These are phyloP conservation scores for Epizoanthus scotinus DNA, from an alignment of 92 coral and sea anemone genomes.

Conservation along the genomic window DNA sequence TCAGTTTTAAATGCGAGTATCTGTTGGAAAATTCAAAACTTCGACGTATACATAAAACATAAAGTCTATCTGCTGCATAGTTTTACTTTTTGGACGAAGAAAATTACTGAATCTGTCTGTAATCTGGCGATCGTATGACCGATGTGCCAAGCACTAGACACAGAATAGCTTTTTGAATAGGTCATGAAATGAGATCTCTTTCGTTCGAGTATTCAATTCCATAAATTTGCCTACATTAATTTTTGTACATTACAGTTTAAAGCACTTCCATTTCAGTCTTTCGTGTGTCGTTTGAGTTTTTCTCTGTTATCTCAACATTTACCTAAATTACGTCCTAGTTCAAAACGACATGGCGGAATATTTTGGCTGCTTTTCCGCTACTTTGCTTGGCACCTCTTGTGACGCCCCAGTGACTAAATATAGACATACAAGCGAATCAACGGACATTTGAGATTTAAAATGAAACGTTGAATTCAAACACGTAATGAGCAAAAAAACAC, in stretches of 20 bases:
- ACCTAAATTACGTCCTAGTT: background rate
- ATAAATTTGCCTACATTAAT: conserved; percentile 59
- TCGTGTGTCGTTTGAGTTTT: background rate
- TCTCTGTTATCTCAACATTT: background rate
- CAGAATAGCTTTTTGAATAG: conserved; percentile 23
- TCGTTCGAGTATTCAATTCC: conserved; percentile 52
- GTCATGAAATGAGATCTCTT: conserved; percentile 34
- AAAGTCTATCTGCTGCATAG: background rate
- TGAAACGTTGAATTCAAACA: conserved; percentile 55
- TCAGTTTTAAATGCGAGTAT: background rate
- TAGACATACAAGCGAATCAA: conserved; percentile 34
- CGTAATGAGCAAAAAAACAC: conserved; percentile 10
- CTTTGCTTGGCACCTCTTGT: conserved; percentile 32
- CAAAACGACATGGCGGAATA: background rate
- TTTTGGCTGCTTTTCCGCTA: conserved; percentile 1
- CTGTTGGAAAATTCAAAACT: conserved; percentile 1
- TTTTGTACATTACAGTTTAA: conserved; percentile 18
- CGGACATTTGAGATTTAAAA: conserved; percentile 96
- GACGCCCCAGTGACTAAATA: conserved; percentile 45
- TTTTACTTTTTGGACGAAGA: background rate
- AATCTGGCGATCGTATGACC: background rate
- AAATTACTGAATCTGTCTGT: background rate
- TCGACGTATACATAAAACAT: background rate
- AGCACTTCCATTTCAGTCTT: background rate
- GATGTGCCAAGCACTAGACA: conserved; percentile 19